Percentiles rank a stretch among this genome's conserved stretches.
These are phyloP conservation scores for Aradus depressus DNA, from an alignment of 2,888 invertebrate genomes.

Conservation along the genomic window DNA sequence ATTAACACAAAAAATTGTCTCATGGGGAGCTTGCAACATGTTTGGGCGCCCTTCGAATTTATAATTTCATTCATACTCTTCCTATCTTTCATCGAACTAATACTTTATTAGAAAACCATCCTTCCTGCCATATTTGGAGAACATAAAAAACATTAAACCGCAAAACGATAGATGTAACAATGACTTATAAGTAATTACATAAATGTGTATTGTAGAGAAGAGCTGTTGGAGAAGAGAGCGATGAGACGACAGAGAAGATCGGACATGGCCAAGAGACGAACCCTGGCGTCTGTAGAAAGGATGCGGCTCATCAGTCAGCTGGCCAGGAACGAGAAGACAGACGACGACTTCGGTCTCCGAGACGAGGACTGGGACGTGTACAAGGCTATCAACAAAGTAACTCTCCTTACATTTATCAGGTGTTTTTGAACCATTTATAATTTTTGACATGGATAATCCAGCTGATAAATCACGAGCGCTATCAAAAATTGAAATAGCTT, in stretches of 20 bases:
- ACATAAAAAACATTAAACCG: no score
- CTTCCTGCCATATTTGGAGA: no score
- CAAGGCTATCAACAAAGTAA: slow-evolving; percentile 57
- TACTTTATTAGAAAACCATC: no score
- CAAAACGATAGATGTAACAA: no score
- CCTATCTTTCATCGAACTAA: neutral
- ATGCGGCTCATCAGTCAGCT: slow-evolving; percentile 89
- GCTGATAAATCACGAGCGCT: no score
- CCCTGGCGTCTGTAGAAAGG: slow-evolving; percentile 85
- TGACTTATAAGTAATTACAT: neutral
- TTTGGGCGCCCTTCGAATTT: no score
- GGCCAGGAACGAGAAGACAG: slow-evolving; percentile 65
- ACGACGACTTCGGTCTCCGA: slow-evolving; percentile 79
- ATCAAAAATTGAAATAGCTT: no score
- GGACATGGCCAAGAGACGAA: slow-evolving; percentile 80
- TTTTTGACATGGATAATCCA: no score
- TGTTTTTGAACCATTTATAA: no score
- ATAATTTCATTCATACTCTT: no score
- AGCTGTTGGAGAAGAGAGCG: slow-evolving; percentile 59
- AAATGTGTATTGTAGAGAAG: slow-evolving; percentile 44
- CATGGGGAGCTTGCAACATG: no score
- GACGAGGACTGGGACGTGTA: slow-evolving; percentile 97
- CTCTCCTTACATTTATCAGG: neutral
- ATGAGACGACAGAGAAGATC: slow-evolving; percentile 66
- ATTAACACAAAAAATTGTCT: no score